Evolutionary conservation across 2,888 invertebrate genomes (phyloP).

Genomic region (Dyspetes luteomarginatus): DNA sequence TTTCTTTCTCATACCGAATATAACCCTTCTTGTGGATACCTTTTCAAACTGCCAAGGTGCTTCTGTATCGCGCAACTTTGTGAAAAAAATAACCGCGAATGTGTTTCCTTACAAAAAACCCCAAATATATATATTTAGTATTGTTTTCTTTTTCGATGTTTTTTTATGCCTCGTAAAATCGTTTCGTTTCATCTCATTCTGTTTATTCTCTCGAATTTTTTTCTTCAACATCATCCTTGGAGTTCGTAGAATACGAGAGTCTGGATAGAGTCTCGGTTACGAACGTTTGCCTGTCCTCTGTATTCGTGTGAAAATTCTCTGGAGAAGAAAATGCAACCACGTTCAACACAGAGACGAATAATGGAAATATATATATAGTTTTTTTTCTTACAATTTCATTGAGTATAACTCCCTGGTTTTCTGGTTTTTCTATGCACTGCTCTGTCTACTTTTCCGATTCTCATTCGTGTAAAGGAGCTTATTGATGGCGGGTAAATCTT

Average conservation of each 20-base stretch:
- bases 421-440: constrained; percentile 36
- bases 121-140: constrained; percentile 48
- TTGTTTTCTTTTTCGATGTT: constrained; percentile 32
- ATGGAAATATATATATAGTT: constrained; percentile 14
- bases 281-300: constrained; percentile 18
- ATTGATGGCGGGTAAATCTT: constrained; percentile 56
- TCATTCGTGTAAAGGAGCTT: too few species aligned
- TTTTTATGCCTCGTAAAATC: constrained; percentile 47
- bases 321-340: constrained; percentile 63
- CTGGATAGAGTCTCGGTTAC: constrained; percentile 53
- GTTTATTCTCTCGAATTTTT: constrained; percentile 54
- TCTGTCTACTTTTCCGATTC: constrained; percentile 44
- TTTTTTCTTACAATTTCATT: constrained; percentile 67
- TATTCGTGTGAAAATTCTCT: constrained; percentile 67
- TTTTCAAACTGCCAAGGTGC: constrained; percentile 63
- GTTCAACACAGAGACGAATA: constrained; percentile 6
- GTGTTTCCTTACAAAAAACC: constrained; percentile 27
- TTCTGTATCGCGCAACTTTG: constrained; percentile 50
- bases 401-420: constrained; percentile 33
- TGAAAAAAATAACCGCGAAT: constrained; percentile 64
- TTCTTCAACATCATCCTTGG: constrained; percentile 28
- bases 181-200: constrained; percentile 59
- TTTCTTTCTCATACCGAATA: background rate
- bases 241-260: constrained; percentile 46
- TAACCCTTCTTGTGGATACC: constrained; percentile 29